Base-by-base conservation (phyloP, 2,113 vertebrate species). In the Crotalus viridis region DNA sequence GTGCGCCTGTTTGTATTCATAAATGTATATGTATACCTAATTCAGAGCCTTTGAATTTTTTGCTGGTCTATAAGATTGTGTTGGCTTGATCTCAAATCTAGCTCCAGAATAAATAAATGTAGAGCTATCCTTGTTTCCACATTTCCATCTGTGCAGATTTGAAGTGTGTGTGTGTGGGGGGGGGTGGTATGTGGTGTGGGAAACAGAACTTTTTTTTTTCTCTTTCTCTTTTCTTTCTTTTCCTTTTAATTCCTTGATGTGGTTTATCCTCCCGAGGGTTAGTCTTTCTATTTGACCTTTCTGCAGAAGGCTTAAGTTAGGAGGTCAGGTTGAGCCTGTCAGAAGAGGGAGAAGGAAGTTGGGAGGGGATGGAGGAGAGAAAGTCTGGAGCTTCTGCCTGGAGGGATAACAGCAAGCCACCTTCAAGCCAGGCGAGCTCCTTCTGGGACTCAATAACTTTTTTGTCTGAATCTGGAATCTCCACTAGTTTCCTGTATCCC, bases 51-150 rank as follows among this genome's bases (percentile, higher is more conserved):
- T 74, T 55, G 17, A 19, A 0, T 91, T 91, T 89, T 94, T 92
- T 94, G 89, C 90, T 94, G 87, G 89, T 89, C 89, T 93, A 95
- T 39, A 81, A 81, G 33, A 92, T 39, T 51, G 8, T 93, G 86
- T 96, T 96, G 96, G 94, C 91, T 24, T 28, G 57, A 69, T 3
- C 91, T 95, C 95, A 93, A 92, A 90, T 87, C 93, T 86, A n/a
- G 61, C 93, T 95, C 28, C 64, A 95, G 93, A 91, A 88, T 89
- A 89, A 92, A 89, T 0, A 91, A 89, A 93, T 17, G 61, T 93
- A 0, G 0, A 59, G 17, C 52, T 93, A 90, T 90, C 93, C 85
- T 89, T 94, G 48, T 94, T 94, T 90, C 64, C 54, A 92, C 86
- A 57, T 54, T 85, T 64, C 59, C 90, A 48, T 94, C 91, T 95